Percentiles rank a stretch among this genome's conserved stretches.
Evolutionary conservation across 1,140 invertebrate species (phyloP).

Genomic region (Drosophila parabipectinata): DNA sequence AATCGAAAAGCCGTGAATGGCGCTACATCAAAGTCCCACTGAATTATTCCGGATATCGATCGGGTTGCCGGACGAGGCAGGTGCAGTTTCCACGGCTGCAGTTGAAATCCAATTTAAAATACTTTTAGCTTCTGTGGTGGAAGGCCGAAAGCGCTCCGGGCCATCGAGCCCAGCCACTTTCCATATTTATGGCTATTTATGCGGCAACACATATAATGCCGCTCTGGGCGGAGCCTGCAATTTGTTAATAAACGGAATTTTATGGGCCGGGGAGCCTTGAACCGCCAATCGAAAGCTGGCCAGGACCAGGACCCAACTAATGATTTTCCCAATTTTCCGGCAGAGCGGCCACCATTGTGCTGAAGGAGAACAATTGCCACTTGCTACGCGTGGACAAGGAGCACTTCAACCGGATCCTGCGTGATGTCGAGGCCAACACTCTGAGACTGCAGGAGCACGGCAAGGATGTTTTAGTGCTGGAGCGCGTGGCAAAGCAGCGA

Average conservation of each 20-base stretch:
- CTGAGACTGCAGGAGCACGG: constrained; percentile 94
- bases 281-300: not conserved
- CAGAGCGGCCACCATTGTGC: constrained; percentile 93
- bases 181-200: constrained; percentile 26
- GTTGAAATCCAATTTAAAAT: constrained; percentile 45
- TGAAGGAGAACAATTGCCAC: constrained; percentile 93
- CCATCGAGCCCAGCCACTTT: constrained; percentile 10
- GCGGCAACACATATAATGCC: not conserved
- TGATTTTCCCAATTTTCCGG: constrained; percentile 26
- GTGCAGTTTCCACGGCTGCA: constrained; percentile 9
- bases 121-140: constrained; percentile 20
- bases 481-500: constrained; percentile 87
- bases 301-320: not conserved
- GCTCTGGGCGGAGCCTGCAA: not conserved
- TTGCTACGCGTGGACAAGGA: constrained; percentile 94
- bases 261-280: not conserved
- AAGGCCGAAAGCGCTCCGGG: not conserved
- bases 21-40: not conserved
- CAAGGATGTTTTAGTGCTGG: constrained; percentile 92
- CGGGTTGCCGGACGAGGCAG: constrained; percentile 10
- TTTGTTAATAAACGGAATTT: constrained; percentile 1
- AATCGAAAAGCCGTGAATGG: constrained; percentile 6
- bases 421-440: constrained; percentile 95
- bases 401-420: constrained; percentile 93
- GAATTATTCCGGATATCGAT: constrained; percentile 34